Percentiles rank a stretch among this genome's conserved stretches.
Evolutionary conservation across 2,797 vertebrate genomes (phyloP).

Genomic region (Allobates femoralis): DNA sequence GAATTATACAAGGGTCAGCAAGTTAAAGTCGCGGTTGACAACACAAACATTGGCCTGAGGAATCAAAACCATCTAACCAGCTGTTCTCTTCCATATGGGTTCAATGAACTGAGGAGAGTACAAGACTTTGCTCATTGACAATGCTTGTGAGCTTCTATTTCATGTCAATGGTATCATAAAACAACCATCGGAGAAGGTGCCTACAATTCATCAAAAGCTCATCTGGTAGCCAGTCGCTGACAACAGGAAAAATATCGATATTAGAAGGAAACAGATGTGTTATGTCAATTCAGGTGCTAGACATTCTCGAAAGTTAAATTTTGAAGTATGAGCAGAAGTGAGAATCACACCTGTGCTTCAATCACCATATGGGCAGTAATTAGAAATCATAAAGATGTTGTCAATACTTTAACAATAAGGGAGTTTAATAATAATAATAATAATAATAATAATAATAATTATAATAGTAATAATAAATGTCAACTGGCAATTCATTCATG

Average conservation of each 20-base stretch:
- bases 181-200: conserved; percentile 72
- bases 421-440: not conserved
- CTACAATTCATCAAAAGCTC: conserved; percentile 78
- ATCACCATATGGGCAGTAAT: conserved; percentile 65
- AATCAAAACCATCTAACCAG: conserved; percentile 87
- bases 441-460: no score
- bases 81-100: conserved; percentile 95
- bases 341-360: conserved; percentile 63
- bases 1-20: conserved; percentile 88
- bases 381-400: not conserved
- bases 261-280: conserved; percentile 71
- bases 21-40: conserved; percentile 83
- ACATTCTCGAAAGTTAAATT: conserved; percentile 62
- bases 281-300: conserved; percentile 68
- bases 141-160: conserved; percentile 72
- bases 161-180: conserved; percentile 73
- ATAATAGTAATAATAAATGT: no score
- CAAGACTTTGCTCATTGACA: conserved; percentile 73
- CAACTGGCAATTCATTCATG: not conserved
- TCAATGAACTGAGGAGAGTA: conserved; percentile 87
- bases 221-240: conserved; percentile 79
- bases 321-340: conserved; percentile 60
- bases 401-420: not conserved
- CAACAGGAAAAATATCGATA: conserved; percentile 68
- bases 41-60: conserved; percentile 90